Evolutionary conservation across 2,113 vertebrate genomes (phyloP).

Genomic region (Bathybates hornii): DNA sequence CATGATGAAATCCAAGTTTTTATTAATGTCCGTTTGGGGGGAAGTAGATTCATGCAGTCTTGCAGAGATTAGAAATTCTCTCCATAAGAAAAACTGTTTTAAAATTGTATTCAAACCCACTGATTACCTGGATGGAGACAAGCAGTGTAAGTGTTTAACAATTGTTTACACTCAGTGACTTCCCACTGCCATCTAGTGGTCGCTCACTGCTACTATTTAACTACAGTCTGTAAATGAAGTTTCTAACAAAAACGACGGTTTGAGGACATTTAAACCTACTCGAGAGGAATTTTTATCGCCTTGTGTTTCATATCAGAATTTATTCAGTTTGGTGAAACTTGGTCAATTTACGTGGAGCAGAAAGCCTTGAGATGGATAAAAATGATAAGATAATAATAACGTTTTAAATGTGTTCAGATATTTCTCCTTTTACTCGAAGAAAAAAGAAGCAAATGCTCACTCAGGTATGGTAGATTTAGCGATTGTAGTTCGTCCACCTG

Average conservation of each 20-base stretch:
- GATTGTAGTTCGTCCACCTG: background rate
- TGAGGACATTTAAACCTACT: background rate
- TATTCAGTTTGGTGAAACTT: background rate
- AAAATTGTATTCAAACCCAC: background rate
- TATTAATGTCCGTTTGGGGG: background rate
- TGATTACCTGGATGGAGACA: background rate
- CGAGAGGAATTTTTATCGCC: background rate
- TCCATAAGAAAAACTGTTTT: background rate
- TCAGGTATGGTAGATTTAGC: background rate
- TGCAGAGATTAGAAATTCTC: background rate
- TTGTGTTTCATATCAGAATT: background rate
- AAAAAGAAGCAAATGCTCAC: background rate
- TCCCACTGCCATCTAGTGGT: conserved; percentile 36
- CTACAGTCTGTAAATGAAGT: background rate
- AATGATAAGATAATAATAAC: background rate
- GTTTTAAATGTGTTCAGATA: background rate
- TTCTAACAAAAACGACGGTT: background rate
- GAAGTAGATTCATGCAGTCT: background rate
- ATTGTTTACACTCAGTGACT: background rate
- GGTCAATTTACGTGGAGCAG: background rate
- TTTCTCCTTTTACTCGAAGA: background rate
- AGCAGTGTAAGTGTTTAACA: background rate
- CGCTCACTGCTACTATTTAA: background rate
- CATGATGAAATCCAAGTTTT: background rate
- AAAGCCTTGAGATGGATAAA: background rate